Base-by-base conservation (phyloP, 2,888 invertebrate species). In the Eubasilissa splendida region DNA sequence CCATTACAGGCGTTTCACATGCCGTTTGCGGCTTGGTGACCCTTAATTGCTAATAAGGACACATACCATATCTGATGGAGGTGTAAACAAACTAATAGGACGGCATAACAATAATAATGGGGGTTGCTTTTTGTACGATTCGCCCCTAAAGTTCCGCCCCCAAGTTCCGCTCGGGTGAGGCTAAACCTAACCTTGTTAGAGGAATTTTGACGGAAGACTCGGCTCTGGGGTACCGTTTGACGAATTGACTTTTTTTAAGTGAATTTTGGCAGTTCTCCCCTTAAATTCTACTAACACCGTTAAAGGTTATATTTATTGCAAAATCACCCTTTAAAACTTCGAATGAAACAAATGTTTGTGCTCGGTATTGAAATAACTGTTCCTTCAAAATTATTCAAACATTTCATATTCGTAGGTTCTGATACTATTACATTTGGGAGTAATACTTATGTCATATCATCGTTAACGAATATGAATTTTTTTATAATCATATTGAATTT, bases 21-120 rank as follows among this genome's bases (percentile, higher is more conserved):
- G 83, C 81, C 76, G 74, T 82, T 82, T 83, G 81, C 65, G 81
- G 81, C 80, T 60, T 54, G 63, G 81, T 75, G 77, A 81, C 81
- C 81, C 79, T 81, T 82, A 83, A 83, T 83, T 83, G 83, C 82
- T 83, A 83, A 83, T 83, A 83, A 82, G 83, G 80, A 76, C 80
- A 71, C 83, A 83, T 83, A 80, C 83, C 83, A 80, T 82, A 83
- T 83, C 83, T 76, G 83, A 83, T 82, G 82, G 82, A 82, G 83
- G 83, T 83, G 83, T 83, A 83, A 83, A 82, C 83, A 83, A 79
- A 83, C 83, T 82, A 80, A 83, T 82, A 79, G 83, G 79, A 80
- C 78, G 78, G 76, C 77, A 80, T 65, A 80, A 80, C 65, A 81
- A 83, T 75, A 83, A 82, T 80, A 82, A 75, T 70, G 76, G 79